Base-by-base conservation (phyloP, 2,113 vertebrate species). In the Halcyon senegalensis region DNA sequence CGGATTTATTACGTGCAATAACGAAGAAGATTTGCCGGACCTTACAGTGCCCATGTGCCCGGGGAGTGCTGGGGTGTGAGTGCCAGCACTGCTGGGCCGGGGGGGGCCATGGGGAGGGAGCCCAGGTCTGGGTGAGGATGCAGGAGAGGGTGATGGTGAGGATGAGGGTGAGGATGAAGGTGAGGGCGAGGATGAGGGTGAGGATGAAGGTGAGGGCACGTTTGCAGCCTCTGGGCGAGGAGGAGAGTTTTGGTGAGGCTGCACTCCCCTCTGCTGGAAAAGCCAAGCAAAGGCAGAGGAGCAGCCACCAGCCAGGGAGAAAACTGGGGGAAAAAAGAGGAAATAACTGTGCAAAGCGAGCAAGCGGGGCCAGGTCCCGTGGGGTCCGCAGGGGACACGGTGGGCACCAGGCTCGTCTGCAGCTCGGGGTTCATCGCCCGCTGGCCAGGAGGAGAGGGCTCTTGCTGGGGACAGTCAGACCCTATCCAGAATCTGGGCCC, bases 191-290 rank as follows among this genome's bases (percentile, higher is more conserved):
- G 35, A 10, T 62, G 59, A 41, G 16, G 69, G 4, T 10, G 44
- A 24, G 46, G 28, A 30, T 9, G 76, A 21, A 76, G 72, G 23
- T 19, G 35, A 39, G 41, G 18, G 48, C 43, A 18, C 30, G 10
- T 4, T 56, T 2, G 3, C 51, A 25, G 30, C 53, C 67, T 21
- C 21, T 1, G 7, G 50, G 51, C 3, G 15, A 63, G 9, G 51
- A 69, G 50, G 35, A 14, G 9, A 11, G 19, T n/a, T 96, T 77
- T 80, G 81, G 44, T 93, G 80, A 92, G 92, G 80, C 77, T 93
- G 87, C 50, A 96, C 46, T 90, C 69, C 98, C 98, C 92, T 97
- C 98, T 98, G 96, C 97, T 96, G 98, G 97, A 92, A 67, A 62
- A 81, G 4, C 2, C 46, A 8, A 55, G 74, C 35, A 93, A 84